Conservation (phyloP, 1,140 invertebrate species). For the Doryteuthis pealeii region DNA sequence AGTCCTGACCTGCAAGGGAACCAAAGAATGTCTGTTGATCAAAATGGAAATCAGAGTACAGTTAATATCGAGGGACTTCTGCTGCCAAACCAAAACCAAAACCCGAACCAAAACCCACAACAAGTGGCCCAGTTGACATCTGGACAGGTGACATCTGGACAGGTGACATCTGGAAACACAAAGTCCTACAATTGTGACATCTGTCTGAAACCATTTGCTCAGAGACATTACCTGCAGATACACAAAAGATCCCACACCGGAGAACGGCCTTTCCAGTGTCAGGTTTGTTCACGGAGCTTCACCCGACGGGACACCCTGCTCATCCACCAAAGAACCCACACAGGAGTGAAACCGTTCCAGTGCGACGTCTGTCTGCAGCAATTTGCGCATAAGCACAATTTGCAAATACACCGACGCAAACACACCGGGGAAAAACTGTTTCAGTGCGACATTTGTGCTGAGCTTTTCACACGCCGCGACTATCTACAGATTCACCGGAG, state of each 20-base stretch:
- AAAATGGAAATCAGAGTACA: background rate
- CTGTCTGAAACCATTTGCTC: constrained; percentile 13
- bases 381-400: constrained; percentile 4
- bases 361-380: constrained; percentile 13
- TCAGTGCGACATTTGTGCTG: constrained; percentile 30
- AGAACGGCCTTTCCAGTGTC: constrained; percentile 81
- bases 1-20: background rate
- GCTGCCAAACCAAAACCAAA: background rate
- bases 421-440: constrained; percentile 15
- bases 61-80: background rate
- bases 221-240: background rate
- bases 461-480: constrained; percentile 28
- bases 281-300: constrained; percentile 10
- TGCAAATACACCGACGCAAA: constrained; percentile 6
- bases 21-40: background rate
- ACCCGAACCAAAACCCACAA: background rate
- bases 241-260: constrained; percentile 63
- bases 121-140: too few species aligned
- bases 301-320: constrained; percentile 1
- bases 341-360: constrained; percentile 14
- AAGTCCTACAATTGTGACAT: constrained; percentile 2
- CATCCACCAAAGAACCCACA: constrained; percentile 11
- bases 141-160: too few species aligned
- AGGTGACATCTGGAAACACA: too few species aligned
- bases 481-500: constrained; percentile 39